phyloP scores from a whole-genome alignment of 1,140 invertebrate genomes.

The Diabrotica undecimpunctata region DNA sequence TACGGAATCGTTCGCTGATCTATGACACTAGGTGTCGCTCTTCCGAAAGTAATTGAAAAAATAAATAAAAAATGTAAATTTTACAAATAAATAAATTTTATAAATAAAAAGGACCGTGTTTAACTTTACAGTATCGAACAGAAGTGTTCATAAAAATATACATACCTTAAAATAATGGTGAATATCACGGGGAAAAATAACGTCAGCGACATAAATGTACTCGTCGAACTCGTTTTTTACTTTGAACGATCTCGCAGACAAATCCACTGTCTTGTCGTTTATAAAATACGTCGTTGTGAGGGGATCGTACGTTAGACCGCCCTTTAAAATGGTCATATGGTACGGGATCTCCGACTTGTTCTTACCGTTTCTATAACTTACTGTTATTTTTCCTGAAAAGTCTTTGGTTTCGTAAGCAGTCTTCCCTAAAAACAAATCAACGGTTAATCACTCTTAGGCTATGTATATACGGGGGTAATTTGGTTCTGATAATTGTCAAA shows the following conservation, averaged over 20 bases:
- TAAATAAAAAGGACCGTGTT: too few relatives aligned
- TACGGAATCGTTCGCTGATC: too few relatives aligned
- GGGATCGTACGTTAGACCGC: constrained; percentile 55
- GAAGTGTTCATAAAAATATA: too few relatives aligned
- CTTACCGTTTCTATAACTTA: constrained; percentile 65
- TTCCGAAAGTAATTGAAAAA: too few relatives aligned
- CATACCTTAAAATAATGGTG: constrained; percentile 59
- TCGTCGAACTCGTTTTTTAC: constrained; percentile 69
- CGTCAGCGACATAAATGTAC: constrained; percentile 66
- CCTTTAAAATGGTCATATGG: constrained; percentile 54
- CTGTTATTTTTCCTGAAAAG: constrained; percentile 63
- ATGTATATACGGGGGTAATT: background rate
- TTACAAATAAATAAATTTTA: too few relatives aligned
- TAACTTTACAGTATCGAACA: too few relatives aligned
- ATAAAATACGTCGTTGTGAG: constrained; percentile 56
- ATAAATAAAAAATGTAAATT: too few relatives aligned
- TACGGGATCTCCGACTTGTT: constrained; percentile 57
- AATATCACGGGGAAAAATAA: constrained; percentile 61
- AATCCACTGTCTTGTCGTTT: constrained; percentile 48
- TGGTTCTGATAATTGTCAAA: background rate
- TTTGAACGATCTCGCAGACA: constrained; percentile 53
- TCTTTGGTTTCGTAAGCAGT: constrained; percentile 54
- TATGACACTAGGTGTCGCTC: too few relatives aligned
- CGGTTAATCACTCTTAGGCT: background rate
- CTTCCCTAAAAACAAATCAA: constrained; percentile 51